phyloP scores from a whole-genome alignment of 2,797 vertebrate species.

The Falco columbarius region DNA sequence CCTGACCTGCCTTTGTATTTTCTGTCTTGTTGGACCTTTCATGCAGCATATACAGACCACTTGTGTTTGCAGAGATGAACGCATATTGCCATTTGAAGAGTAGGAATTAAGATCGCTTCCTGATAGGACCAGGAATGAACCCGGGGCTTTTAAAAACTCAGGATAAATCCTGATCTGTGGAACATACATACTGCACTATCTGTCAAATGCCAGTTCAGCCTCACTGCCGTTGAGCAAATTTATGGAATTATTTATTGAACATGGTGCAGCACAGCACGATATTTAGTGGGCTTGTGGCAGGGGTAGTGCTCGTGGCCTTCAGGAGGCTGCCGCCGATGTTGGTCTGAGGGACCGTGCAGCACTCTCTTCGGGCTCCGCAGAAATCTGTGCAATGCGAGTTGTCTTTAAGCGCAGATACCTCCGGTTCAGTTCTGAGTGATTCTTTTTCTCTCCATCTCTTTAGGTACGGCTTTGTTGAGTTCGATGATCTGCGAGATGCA shows the following conservation, averaged over 20 bases:
- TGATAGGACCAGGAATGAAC: neutral
- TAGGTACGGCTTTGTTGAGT: constrained; percentile 97
- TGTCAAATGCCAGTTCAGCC: neutral
- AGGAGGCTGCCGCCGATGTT: neutral
- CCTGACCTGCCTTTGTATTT: neutral
- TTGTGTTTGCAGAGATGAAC: neutral
- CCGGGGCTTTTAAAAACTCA: neutral
- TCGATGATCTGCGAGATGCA: constrained; percentile 94
- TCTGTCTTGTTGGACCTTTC: neutral
- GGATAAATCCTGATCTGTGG: neutral
- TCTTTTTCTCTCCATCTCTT: neutral
- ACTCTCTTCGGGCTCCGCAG: rapidly evolving
- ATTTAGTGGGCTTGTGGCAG: neutral
- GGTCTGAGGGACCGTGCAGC: rapidly evolving
- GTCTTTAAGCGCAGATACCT: rapidly evolving
- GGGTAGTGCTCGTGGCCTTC: neutral
- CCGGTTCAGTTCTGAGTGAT: rapidly evolving
- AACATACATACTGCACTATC: rapidly evolving
- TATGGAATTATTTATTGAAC: no score
- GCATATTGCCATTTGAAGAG: neutral
- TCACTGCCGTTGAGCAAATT: neutral
- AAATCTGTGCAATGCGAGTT: rapidly evolving
- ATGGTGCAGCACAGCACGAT: neutral
- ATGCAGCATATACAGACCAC: neutral
- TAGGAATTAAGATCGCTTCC: neutral